Evolutionary conservation across 2,113 vertebrate species (phyloP), one percentile per base, ranked within the genome.

Genomic region (Galbula dea): DNA sequence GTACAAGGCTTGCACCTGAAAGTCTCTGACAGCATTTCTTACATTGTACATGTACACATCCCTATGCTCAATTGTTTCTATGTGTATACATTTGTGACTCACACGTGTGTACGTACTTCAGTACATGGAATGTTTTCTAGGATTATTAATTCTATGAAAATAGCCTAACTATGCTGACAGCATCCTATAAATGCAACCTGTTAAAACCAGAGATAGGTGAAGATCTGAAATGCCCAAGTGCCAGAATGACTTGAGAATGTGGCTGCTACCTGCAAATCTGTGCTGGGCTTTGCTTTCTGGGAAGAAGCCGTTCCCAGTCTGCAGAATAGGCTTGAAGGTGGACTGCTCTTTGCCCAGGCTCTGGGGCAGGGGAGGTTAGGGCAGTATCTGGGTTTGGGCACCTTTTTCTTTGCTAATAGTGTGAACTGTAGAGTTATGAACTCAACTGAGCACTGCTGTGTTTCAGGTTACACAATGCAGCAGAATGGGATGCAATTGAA

Each of bases 401-500:
- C 48, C 41, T 37, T 19, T 69, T 88, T 62, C 5, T 2, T 49
- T 73, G n/a, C 41, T 69, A 68, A 83, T 68, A 83, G 49, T 61
- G n/a, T 39, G 72, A 83, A 93, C 30, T 14, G n/a, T 43, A 65
- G 80, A 48, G 82, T 80, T 94, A 86, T 73, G 77, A 97, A 93
- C 74, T 86, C 90, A 97, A 77, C 92, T 71, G 94, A 93, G 91
- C 37, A 39, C 91, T 65, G 84, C 95, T 88, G 90, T 22, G 65
- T 97, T 97, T 96, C 84, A 94, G 95, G 89, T 95, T 96, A 77
- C 93, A 93, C 96, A 96, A 95, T 93, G 30, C 93, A 77, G 94
- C 80, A 97, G 93, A 97, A 96, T 91, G 92, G 68, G 89, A 66
- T 66, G 89, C 4, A 30, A 97, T 78, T 97, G 97, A 98, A 97